A percentile compares a stretch with the other conserved stretches of the same genome.
These are phyloP conservation scores for Esperia sulphurella DNA, from an alignment of 2,888 invertebrate genomes.

Conservation along the genomic window DNA sequence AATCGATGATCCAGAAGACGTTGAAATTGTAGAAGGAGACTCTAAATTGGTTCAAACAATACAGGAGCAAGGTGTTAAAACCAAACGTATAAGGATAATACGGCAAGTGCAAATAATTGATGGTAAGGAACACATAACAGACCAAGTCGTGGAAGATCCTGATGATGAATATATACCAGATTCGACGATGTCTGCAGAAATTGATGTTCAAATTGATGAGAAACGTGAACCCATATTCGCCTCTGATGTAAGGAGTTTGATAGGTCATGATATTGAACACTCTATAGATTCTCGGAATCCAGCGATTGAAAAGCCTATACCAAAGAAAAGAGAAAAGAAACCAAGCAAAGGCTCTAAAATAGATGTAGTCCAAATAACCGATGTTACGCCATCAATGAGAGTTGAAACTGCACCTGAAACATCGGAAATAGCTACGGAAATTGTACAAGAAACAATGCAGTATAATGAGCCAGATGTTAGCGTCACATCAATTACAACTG, in stretches of 20 bases:
- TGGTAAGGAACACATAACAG: conserved; percentile 86
- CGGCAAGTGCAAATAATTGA: conserved; percentile 85
- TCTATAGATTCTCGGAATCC: not conserved
- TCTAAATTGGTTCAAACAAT: conserved; percentile 42
- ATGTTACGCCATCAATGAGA: not conserved
- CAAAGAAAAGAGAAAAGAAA: conserved; percentile 12
- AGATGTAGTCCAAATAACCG: not conserved
- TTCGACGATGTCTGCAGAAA: conserved; percentile 7
- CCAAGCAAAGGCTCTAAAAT: conserved; percentile 3
- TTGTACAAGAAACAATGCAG: conserved; percentile 21
- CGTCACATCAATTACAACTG: not conserved
- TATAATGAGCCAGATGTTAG: conserved; percentile 19
- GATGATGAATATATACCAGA: conserved; percentile 20
- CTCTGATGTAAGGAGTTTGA: conserved; percentile 13
- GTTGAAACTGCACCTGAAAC: not conserved
- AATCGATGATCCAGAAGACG: conserved; percentile 90
- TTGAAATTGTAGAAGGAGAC: conserved; percentile 84
- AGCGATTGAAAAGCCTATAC: conserved; percentile 2
- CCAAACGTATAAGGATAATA: conserved; percentile 20
- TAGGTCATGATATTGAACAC: conserved; percentile 17
- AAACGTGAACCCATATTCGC: not conserved
- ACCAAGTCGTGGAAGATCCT: conserved; percentile 83
- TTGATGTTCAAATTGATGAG: conserved; percentile 10
- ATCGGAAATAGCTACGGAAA: conserved; percentile 14
- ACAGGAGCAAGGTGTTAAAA: conserved; percentile 40